Base-by-base conservation (phyloP, 2,797 vertebrate species). In the Protosalanx chinensis region DNA sequence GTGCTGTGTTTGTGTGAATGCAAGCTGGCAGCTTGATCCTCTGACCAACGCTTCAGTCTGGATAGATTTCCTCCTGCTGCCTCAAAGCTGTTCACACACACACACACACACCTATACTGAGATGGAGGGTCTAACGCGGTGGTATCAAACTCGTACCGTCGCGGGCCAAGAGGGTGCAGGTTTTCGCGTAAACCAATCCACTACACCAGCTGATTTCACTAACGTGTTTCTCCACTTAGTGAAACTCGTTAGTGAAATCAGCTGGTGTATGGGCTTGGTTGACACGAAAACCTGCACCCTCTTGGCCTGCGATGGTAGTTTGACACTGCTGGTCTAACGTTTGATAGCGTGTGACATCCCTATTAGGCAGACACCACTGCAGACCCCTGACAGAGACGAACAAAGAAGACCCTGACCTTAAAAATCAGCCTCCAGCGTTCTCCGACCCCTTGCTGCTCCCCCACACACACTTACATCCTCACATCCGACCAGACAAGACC, bases 391-490 rank as follows among this genome's bases (percentile, higher is more conserved):
- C 73, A 63, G 68, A 15, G 75, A 76, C 75, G 67, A 75, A 82
- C 75, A 87, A 78, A 81, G 79, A 32, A 79, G 68, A 70, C 53
- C 76, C 81, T 84, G 81, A 84, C 77, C 77, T 68, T 46, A 33
- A 71, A 72, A 35, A 18, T 29, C 71, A 73, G 75, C 82, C 80
- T 67, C 59, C 70, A 82, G 80, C 74, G 56, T n/a, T 5, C 62
- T 71, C 61, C 71, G 20, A 51, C 27, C 5, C 66, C 62, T 2
- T 64, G 12, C 32, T 12, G 1, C 70, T 57, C 53, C 70, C 13
- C 59, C 59, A 63, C 57, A 23, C 6, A 23, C 5, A 8, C 23
- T 27, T 27, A 27, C 23, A 27, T 27, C 23, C 23, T 27, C 3
- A 65, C 63, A 65, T 35, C 23, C 12, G 16, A n/a, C 1, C 46